Percentiles rank a stretch among this genome's conserved stretches.
Conservation (phyloP, 2,888 invertebrate genomes). For the Crematogaster levior region DNA sequence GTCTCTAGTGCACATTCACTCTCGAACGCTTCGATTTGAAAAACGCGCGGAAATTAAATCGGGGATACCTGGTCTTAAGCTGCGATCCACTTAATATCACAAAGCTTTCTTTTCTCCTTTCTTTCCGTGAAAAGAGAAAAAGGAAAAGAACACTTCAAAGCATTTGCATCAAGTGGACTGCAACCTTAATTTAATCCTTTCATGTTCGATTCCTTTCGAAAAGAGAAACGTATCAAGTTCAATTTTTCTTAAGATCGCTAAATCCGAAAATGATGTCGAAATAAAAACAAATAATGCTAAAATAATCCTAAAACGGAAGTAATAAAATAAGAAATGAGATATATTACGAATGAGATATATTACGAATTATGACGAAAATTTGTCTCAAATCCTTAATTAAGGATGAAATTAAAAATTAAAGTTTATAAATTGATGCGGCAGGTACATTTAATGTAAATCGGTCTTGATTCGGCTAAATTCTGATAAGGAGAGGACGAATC, state of each 20-base stretch:
- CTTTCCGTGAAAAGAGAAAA: too few species aligned
- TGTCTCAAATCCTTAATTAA: background rate
- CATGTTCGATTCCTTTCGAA: background rate
- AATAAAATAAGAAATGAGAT: too few species aligned
- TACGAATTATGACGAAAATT: background rate
- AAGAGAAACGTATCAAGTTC: background rate
- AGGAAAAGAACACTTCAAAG: too few species aligned
- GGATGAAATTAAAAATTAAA: background rate
- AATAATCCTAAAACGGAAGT: too few species aligned
- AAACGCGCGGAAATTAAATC: too few species aligned
- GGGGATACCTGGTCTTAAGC: too few species aligned
- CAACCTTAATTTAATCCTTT: too few species aligned
- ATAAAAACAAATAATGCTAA: background rate
- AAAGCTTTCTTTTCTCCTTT: too few species aligned
- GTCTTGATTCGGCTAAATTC: background rate
- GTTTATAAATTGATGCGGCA: background rate
- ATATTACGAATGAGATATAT: background rate
- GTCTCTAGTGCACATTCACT: too few species aligned
- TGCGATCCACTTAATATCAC: too few species aligned
- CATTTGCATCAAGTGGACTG: too few species aligned
- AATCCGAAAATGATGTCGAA: background rate
- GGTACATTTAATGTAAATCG: background rate
- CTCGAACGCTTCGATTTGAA: too few species aligned
- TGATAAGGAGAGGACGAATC: background rate
- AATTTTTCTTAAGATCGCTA: background rate